Base-by-base conservation (phyloP, 2,113 vertebrate genomes). In the Actenoides hombroni region DNA sequence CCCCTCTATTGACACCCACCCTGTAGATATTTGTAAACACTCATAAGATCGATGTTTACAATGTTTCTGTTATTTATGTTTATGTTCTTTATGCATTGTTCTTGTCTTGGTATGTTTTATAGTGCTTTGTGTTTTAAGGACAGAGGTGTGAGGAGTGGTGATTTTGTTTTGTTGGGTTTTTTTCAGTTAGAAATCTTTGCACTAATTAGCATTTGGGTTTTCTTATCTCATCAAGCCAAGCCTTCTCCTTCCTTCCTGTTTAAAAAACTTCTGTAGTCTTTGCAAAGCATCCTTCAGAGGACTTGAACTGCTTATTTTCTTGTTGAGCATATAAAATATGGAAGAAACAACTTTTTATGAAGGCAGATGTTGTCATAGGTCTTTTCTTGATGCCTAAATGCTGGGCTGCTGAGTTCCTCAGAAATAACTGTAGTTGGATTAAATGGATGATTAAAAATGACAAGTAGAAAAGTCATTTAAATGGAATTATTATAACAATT, bases 181-280 rank as follows among this genome's bases (percentile, higher is more conserved):
- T 5, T 82, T 31, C 6, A 29, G 0, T 10, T 51, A 13, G 54
- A 20, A 51, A 85, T 35, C 16, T 11, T 1, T 7, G 3, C 4
- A 2, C 2, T 70, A 14, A 44, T 29, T 5, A 25, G 16, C 23
- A 70, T 29, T 14, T 53, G 40, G 8, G 9, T 56, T 12, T 68
- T 59, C 8, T 6, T 64, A 31, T n/a, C 28, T 78, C 11, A 49
- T 64, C 16, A 40, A 61, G 21, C 16, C 1, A 13, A 74, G 18
- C 23, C 3, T 60, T 18, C 1, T 1, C 0, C 4, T 64, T 14
- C 10, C 7, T 1, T 35, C 2, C 0, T 8, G 68, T 46, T 13
- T 1, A 11, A 29, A 11, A 73, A 39, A 14, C 13, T 17, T 9
- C 2, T 40, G 2, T 89, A 18, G 26, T 16, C 25, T 74, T 40